phyloP scores from a whole-genome alignment of 2,888 invertebrate species.

The Hartigia nigra region DNA sequence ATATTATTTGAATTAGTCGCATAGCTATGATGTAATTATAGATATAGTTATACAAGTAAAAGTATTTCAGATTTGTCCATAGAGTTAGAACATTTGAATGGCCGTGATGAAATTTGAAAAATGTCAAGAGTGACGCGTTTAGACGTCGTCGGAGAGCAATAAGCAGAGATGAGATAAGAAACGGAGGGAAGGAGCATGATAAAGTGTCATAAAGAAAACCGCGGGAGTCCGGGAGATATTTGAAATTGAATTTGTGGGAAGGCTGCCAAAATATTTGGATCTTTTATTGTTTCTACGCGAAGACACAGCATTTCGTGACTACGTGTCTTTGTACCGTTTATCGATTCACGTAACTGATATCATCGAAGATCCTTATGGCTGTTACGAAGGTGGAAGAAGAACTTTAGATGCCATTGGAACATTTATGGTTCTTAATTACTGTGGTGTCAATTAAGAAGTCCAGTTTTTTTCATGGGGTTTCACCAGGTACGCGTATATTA shows the following conservation, averaged over 20 bases:
- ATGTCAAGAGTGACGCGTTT: neutral
- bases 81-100: neutral
- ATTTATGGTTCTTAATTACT: neutral
- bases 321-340: neutral
- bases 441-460: neutral
- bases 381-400: neutral
- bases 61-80: neutral
- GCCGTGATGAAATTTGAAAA: neutral
- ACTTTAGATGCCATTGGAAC: neutral
- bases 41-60: neutral
- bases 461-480: neutral
- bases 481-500: neutral
- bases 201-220: neutral
- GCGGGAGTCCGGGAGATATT: neutral
- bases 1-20: neutral
- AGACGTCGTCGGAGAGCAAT: neutral
- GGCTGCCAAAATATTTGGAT: neutral
- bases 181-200: neutral
- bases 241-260: slow-evolving; percentile 7
- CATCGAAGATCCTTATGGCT: neutral
- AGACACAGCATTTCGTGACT: neutral
- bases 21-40: neutral
- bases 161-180: neutral
- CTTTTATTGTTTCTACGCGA: neutral
- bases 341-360: neutral